A percentile compares a stretch with the other conserved stretches of the same genome.
phyloP scores from a whole-genome alignment of 2,113 vertebrate genomes.

The Bubo bubo region DNA sequence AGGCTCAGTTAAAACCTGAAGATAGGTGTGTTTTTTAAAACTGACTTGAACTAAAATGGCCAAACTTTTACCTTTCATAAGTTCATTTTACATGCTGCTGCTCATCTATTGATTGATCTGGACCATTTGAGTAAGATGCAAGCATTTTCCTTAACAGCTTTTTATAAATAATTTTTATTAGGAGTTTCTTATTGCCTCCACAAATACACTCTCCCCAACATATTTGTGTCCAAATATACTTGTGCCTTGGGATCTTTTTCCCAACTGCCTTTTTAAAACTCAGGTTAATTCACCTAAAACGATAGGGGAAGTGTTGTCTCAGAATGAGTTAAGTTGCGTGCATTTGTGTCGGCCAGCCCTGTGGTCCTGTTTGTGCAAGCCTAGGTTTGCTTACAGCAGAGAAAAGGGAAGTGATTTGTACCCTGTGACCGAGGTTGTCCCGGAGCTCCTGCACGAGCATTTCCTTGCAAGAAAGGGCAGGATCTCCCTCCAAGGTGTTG shows the following conservation, averaged over 20 bases:
- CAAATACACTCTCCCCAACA: accelerated
- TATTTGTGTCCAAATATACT: accelerated
- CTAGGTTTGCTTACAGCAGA: background rate
- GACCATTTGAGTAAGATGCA: background rate
- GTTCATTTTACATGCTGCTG: background rate
- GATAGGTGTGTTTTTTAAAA: background rate
- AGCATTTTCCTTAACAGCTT: background rate
- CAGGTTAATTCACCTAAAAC: background rate
- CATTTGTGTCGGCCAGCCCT: background rate
- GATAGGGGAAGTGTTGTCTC: background rate
- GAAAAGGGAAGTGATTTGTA: background rate
- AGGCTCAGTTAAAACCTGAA: background rate
- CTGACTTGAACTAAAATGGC: background rate
- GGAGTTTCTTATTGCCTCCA: background rate
- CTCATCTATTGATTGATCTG: background rate
- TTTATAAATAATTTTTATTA: background rate
- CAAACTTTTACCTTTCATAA: accelerated
- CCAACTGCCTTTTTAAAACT: background rate
- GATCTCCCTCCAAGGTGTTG: accelerated
- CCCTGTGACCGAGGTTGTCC: accelerated
- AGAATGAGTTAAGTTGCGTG: background rate
- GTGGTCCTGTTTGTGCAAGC: background rate
- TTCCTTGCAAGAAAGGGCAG: accelerated
- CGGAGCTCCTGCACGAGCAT: background rate
- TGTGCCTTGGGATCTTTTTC: background rate